Percentiles rank a stretch among this genome's conserved stretches.
Conservation (phyloP, 2,888 invertebrate genomes). For the Peribatodes rhomboidaria region DNA sequence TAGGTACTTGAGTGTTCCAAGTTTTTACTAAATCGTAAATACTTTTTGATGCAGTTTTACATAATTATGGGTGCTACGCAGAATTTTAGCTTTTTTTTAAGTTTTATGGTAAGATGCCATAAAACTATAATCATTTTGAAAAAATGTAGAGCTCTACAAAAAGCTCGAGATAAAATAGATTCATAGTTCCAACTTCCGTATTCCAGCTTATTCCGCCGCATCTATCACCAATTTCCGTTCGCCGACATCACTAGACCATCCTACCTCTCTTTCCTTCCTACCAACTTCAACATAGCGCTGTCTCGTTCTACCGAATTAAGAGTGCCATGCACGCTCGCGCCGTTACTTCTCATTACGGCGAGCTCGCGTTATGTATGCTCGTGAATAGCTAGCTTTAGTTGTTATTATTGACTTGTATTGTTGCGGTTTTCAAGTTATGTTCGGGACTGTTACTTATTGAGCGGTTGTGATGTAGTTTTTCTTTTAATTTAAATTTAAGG, state of each 20-base stretch:
- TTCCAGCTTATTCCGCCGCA: constrained; percentile 51
- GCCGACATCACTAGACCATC: constrained; percentile 53
- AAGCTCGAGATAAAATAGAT: constrained; percentile 46
- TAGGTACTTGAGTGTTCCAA: too few relatives aligned
- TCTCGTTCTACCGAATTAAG: constrained; percentile 67
- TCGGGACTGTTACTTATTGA: constrained; percentile 40
- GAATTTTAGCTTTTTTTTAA: too few relatives aligned
- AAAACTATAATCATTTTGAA: neutral
- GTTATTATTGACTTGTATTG: constrained; percentile 72
- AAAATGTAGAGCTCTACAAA: constrained; percentile 3
- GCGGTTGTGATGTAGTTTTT: neutral
- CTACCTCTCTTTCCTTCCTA: constrained; percentile 52
- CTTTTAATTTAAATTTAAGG: neutral
- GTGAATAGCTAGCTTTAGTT: constrained; percentile 75
- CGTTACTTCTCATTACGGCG: constrained; percentile 82
- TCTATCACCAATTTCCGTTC: constrained; percentile 62
- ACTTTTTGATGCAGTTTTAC: too few relatives aligned
- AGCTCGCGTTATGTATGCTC: constrained; percentile 71
- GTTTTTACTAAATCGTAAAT: too few relatives aligned
- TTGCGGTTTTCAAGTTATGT: constrained; percentile 48
- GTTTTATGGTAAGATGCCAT: too few relatives aligned
- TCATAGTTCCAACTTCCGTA: constrained; percentile 49
- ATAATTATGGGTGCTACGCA: too few relatives aligned
- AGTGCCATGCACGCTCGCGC: constrained; percentile 73
- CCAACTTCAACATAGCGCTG: constrained; percentile 25